Base-by-base conservation (phyloP, 2,113 vertebrate species). In the Benitochromis conjunctus region DNA sequence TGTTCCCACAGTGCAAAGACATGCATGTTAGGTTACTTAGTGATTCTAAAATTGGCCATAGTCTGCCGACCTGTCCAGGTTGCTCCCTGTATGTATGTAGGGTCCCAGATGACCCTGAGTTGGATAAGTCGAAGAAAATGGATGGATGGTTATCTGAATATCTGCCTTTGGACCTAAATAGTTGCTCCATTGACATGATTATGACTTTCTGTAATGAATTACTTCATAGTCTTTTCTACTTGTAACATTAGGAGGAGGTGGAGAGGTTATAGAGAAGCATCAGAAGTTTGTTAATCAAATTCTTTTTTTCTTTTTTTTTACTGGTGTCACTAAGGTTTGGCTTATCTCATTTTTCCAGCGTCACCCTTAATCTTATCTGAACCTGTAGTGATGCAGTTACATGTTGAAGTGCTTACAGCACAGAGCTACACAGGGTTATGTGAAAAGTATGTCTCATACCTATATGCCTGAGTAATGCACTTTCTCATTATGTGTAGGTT, bases 301-400 rank as follows among this genome's bases (percentile, higher is more conserved):
- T 48, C 7, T 5, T 53, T 58, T 66, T 43, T 78, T 71, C 9
- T 81, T 5, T 53, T 51, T 64, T 36, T 74, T 87, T 4, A 24
- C 53, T 53, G 16, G 29, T 81, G 58, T 74, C 84, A 87, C 74
- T 21, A 41, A 1, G 10, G 56, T 78, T 88, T 36, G 66, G 86
- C 83, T 92, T 90, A 92, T 94, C 86, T 89, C 77, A 9, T 60
- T 79, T 82, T 83, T 43, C 54, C 89, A 93, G 82, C 88, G 74
- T 80, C 58, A 60, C 62, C 83, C 80, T 91, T 80, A 78, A 81
- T 80, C 19, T 89, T 88, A 90, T 91, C 91, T 64, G 13, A 74
- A 43, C 54, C 88, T n/a, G 55, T 3, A 38, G 19, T 79, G 85
- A 71, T 83, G 86, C 38, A 21, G 43, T 90, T 48, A 80, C 80